phyloP scores from a whole-genome alignment of 2,113 vertebrate species.

The Malurus cyaneus region DNA sequence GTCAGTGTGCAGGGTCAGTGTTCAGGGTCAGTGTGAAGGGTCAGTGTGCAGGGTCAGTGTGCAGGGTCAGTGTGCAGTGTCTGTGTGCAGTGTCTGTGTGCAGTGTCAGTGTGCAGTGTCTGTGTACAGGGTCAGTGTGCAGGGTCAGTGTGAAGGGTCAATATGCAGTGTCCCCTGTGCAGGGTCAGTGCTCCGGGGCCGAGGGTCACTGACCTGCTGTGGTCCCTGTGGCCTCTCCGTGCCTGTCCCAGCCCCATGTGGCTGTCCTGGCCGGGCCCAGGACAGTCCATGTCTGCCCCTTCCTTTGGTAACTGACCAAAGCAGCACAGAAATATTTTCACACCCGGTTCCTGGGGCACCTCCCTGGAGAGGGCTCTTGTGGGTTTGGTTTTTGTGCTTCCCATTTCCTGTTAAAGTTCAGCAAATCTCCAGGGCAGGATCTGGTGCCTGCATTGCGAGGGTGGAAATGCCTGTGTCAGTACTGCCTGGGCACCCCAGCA shows the following conservation, averaged over 20 bases:
- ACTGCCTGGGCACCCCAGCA: background rate
- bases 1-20: too few relatives aligned
- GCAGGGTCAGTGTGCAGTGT: too few relatives aligned
- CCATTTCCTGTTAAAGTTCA: background rate
- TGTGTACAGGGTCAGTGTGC: too few relatives aligned
- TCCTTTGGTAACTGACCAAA: background rate
- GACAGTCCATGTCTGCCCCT: background rate
- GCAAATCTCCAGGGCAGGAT: background rate
- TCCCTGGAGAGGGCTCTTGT: background rate
- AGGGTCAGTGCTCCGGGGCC: background rate
- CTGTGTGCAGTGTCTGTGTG: too few relatives aligned
- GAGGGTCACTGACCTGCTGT: background rate
- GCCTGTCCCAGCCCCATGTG: background rate
- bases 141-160: too few relatives aligned
- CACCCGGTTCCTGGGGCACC: background rate
- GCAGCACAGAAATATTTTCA: background rate
- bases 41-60: too few relatives aligned
- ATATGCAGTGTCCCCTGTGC: too few relatives aligned
- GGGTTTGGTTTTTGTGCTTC: background rate
- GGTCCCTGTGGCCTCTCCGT: background rate
- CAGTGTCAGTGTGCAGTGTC: too few relatives aligned
- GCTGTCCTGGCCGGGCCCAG: background rate
- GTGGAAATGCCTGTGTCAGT: background rate
- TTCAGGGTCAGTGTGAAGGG: too few relatives aligned
- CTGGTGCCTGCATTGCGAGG: background rate